Evolutionary conservation across 2,888 invertebrate genomes (phyloP), one percentile per base, ranked within the genome.

Genomic region (Vesta saturnalis): DNA sequence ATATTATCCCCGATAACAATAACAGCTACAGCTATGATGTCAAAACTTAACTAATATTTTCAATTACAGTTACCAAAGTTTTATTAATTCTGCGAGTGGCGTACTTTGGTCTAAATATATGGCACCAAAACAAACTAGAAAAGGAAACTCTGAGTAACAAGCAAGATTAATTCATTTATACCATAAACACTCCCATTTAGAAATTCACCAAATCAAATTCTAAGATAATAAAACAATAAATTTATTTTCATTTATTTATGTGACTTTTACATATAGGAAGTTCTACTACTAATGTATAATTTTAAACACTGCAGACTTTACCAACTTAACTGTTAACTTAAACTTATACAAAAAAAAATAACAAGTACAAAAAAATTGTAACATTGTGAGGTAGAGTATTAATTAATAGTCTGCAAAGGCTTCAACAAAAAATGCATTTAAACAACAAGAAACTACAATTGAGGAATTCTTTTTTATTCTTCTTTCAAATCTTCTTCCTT

Each of bases 401-500:
- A n/a, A n/a, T n/a, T n/a, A n/a, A n/a, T n/a, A n/a, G n/a, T n/a
- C n/a, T n/a, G n/a, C n/a, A n/a, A n/a, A n/a, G n/a, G n/a, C n/a
- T n/a, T n/a, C n/a, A n/a, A n/a, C n/a, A n/a, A n/a, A n/a, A n/a
- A n/a, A n/a, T n/a, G n/a, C n/a, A n/a, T n/a, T n/a, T n/a, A n/a
- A n/a, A n/a, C n/a, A n/a, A n/a, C n/a, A n/a, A n/a, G n/a, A n/a
- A n/a, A n/a, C n/a, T n/a, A n/a, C n/a, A n/a, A n/a, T n/a, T n/a
- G n/a, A n/a, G n/a, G n/a, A n/a, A n/a, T 89, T 89, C 80, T 92
- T 93, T 85, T 85, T 22, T 82, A 82, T 43, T 80, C 80, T 0
- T 86, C 85, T 0, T 85, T 82, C 18, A 87, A 87, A 0, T 90
- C 90, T 39, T 90, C 90, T 0, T 89, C 85, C 83, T 93, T 94